These are phyloP conservation scores for Orthonevra nobilis DNA, from an alignment of 2,888 invertebrate species.

Conservation along the genomic window DNA sequence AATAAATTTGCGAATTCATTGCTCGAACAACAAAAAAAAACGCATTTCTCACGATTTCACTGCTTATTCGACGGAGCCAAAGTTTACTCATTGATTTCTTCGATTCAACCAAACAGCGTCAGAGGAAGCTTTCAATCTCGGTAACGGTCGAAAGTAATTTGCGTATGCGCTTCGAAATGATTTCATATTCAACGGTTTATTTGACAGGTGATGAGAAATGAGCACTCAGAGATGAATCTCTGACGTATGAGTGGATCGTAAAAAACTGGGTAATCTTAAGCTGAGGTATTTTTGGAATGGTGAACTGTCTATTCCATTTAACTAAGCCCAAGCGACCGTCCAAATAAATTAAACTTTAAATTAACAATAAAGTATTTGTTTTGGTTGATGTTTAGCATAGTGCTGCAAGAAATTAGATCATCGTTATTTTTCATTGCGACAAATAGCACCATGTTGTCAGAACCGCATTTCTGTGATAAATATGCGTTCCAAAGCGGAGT, in stretches of 20 bases:
- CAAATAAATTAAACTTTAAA: no score
- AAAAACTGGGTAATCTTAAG: neutral
- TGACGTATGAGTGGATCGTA: neutral
- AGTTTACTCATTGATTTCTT: constrained; percentile 33
- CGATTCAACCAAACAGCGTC: neutral
- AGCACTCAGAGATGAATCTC: neutral
- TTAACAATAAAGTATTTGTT: no score
- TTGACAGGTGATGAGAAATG: constrained; percentile 3
- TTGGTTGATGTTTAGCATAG: no score
- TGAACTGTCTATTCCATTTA: no score
- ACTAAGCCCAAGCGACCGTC: no score
- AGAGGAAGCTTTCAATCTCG: constrained; percentile 25
- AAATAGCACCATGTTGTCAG: no score
- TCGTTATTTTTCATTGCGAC: no score
- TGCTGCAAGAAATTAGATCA: no score
- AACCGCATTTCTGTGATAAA: no score
- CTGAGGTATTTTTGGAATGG: neutral
- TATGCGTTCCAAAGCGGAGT: no score
- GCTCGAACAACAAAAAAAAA: constrained; percentile 3
- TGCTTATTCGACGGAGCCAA: constrained; percentile 8
- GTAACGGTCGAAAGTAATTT: constrained; percentile 39
- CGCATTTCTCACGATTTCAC: constrained; percentile 61
- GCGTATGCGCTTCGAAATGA: constrained; percentile 15
- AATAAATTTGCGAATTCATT: constrained; percentile 44
- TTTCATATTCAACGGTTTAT: constrained; percentile 2